phyloP scores from a whole-genome alignment of 2,888 invertebrate species.

The Alsophila aescularia region DNA sequence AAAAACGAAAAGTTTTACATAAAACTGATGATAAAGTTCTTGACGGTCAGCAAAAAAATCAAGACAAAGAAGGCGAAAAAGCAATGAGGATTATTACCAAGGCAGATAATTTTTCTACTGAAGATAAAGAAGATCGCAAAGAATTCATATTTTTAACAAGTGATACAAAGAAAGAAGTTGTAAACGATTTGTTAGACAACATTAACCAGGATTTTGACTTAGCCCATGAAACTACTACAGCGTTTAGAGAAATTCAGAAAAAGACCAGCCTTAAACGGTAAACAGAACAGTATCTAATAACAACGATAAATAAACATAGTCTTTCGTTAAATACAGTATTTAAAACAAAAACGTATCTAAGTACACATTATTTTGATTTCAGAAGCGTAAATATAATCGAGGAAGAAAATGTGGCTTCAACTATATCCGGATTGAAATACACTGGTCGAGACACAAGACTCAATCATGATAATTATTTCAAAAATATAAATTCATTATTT shows the following conservation, averaged over 20 bases:
- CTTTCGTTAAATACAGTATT: no score
- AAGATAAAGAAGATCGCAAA: slow-evolving; percentile 31
- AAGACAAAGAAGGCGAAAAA: neutral
- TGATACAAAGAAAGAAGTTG: neutral
- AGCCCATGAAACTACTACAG: slow-evolving; percentile 21
- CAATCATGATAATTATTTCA: slow-evolving; percentile 51
- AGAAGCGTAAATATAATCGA: slow-evolving; percentile 67
- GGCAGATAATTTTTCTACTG: neutral
- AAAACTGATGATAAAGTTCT: neutral
- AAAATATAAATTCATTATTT: slow-evolving; percentile 62
- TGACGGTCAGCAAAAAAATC: neutral
- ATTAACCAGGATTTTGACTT: slow-evolving; percentile 7
- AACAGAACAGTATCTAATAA: neutral
- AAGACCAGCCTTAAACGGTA: slow-evolving; percentile 41
- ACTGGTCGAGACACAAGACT: slow-evolving; percentile 49
- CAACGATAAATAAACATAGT: no score
- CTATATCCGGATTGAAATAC: slow-evolving; percentile 52
- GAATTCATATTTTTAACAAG: slow-evolving; percentile 48
- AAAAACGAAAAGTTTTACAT: neutral
- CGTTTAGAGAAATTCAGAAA: slow-evolving; percentile 7
- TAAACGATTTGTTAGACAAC: neutral
- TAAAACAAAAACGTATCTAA: no score
- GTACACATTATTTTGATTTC: slow-evolving; percentile 34
- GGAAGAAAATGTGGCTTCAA: slow-evolving; percentile 62
- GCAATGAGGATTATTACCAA: neutral